A percentile compares a stretch with the other conserved stretches of the same genome.
These are phyloP conservation scores for Pelosia muscerda DNA, from an alignment of 2,888 invertebrate genomes.

Conservation along the genomic window DNA sequence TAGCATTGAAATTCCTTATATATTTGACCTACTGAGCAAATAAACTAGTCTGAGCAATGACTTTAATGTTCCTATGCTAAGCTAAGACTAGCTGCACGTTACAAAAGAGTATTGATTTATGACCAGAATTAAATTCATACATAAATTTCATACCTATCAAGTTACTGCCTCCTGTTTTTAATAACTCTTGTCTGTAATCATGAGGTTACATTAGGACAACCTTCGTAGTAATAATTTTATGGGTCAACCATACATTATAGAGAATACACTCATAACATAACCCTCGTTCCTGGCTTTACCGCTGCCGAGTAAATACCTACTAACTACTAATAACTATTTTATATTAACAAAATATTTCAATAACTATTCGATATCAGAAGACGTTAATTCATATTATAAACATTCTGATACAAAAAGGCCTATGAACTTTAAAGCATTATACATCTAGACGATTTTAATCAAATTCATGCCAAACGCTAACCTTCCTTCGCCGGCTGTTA, in stretches of 20 bases:
- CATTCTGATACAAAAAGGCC: constrained; percentile 5
- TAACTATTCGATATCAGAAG: not conserved
- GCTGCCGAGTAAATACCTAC: not conserved
- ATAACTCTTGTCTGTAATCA: no score
- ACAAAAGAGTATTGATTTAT: no score
- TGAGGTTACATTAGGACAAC: no score
- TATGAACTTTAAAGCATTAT: constrained; percentile 26
- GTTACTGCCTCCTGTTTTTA: no score
- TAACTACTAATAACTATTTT: not conserved
- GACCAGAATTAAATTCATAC: no score
- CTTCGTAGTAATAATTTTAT: no score
- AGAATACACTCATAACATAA: no score
- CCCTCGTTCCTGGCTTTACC: not conserved
- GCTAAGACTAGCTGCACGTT: no score
- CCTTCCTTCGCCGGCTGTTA: constrained; percentile 39
- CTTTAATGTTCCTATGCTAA: no score
- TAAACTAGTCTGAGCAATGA: not conserved
- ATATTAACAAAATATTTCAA: not conserved
- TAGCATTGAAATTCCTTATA: not conserved
- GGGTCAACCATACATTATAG: not conserved
- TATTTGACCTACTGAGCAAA: not conserved
- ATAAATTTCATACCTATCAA: no score
- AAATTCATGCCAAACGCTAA: constrained; percentile 45
- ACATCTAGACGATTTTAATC: constrained; percentile 39
- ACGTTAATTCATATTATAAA: not conserved